Evolutionary conservation across 2,113 vertebrate species (phyloP), one percentile per base, ranked within the genome.

Genomic region (Seriola quinqueradiata): DNA sequence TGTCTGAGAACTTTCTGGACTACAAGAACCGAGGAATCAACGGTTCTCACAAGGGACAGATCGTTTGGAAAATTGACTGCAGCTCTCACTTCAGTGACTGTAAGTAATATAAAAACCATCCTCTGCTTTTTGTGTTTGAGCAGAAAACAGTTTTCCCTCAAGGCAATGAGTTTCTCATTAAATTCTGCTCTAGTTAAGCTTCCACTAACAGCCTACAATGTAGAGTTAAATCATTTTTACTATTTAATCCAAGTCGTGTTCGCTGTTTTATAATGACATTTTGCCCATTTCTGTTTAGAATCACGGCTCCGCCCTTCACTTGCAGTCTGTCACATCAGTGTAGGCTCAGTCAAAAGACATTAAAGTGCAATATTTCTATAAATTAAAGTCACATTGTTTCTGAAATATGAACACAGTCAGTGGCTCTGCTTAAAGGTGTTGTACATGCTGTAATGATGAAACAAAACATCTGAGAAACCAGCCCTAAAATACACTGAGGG

Each of bases 21-120:
- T 99, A 99, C 87, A 99, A 99, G 88, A 99, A 99, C 85, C 96
- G 98, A 79, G 98, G 98, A 0, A 96, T 99, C 86, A 99, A 96
- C 71, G 98, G 98, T 42, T 98, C 98, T 86, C 97, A 99, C 74
- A 96, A 95, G 86, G 98, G 98, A 55, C 97, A 99, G 91, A 99
- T 99, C 68, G 92, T 99, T 69, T 99, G 98, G 98, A 99, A 98
- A 92, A 97, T 99, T 42, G 97, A 99, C 79, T 96, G 95, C 75
- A 96, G 95, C 89, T 96, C 96, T 64, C 96, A 97, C 92, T 97
- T 99, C 76, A 95, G 95, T 66, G 96, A 98, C 55, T 87, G 98
- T 99, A 91, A 97, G 97, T 97, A 92, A 46, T 71, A 32, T 4
- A n/a, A 42, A 50, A 54, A 21, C 77, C 77, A 10, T 13, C 9